A percentile compares a stretch with the other conserved stretches of the same genome.
Conservation (phyloP, 2,888 invertebrate genomes). For the Protonemura montana region DNA sequence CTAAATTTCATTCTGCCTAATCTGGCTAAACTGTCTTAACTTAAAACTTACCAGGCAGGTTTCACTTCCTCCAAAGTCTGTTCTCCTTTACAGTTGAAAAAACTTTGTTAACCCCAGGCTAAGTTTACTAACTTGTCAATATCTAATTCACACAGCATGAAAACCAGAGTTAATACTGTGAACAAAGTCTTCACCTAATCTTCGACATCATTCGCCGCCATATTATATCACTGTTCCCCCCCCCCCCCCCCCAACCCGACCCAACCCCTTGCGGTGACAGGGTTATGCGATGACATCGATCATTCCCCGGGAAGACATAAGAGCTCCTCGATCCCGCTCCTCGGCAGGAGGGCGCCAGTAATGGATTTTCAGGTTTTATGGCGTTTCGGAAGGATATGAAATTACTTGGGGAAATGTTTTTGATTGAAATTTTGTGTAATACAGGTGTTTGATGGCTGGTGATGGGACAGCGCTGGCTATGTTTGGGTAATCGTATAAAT, state of each 20-base stretch:
- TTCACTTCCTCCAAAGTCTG: too few relatives aligned
- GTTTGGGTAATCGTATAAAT: background rate
- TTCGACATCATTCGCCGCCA: too few relatives aligned
- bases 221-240: too few relatives aligned
- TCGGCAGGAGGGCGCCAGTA: background rate
- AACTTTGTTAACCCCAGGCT: too few relatives aligned
- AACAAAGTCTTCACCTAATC: too few relatives aligned
- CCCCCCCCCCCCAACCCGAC: background rate
- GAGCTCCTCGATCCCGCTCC: background rate
- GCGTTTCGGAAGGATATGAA: background rate
- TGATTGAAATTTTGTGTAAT: background rate
- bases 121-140: too few relatives aligned
- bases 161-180: too few relatives aligned
- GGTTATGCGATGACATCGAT: background rate
- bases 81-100: too few relatives aligned
- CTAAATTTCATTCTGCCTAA: too few relatives aligned
- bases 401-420: background rate
- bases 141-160: too few relatives aligned
- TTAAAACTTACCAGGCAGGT: too few relatives aligned
- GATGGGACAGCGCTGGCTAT: background rate
- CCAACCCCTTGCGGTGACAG: background rate
- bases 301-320: background rate
- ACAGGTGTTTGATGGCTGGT: background rate
- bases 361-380: background rate
- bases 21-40: too few relatives aligned